Base-by-base conservation (phyloP, 2,888 invertebrate species). In the Cremastobaeus sp. region DNA sequence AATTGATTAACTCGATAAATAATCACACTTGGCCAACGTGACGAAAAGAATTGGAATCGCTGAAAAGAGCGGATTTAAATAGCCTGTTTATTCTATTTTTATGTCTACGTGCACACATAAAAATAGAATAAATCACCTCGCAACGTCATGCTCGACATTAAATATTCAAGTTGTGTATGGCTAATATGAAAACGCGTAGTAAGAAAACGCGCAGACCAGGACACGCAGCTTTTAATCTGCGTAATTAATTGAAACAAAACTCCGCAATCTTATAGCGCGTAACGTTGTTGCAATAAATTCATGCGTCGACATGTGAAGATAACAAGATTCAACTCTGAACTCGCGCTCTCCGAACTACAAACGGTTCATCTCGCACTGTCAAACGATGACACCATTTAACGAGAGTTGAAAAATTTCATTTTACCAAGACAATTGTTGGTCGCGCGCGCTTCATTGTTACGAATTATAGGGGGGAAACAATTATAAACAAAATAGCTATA, bases 191-290 rank as follows among this genome's bases (percentile, higher is more conserved):
- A 59, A 52, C 32, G 59, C 30, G 50, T 9, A 25, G 35, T 41
- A 59, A 25, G 68, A 68, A 68, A 68, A 52, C 15, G 35, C 11
- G 35, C 32, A 17, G 17, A 30, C 18, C 48, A 25, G 35, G 18
- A 30, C 41, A 21, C 8, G 62, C 50, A 59, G 59, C 68, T 68
- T 68, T 68, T 52, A 59, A 68, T 68, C 68, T 50, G 28, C 43
- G 50, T 68, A 68, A 68, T 68, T 68, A 68, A 68, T 68, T 68
- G 11, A 48, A 52, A 59, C 45, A 68, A 68, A 59, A 68, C 34
- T 1, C n/a, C 43, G 57, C 21, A 52, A 68, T 68, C 59, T 59
- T 28, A 39, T n/a, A n/a, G 50, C 48, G 68, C 68, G 57, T 41
- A 59, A 50, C 50, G 48, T n/a, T 66, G 59, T 59, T 66, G 41